Conservation (phyloP, 2,113 vertebrate species). For the Gymnocephalus cernua region DNA sequence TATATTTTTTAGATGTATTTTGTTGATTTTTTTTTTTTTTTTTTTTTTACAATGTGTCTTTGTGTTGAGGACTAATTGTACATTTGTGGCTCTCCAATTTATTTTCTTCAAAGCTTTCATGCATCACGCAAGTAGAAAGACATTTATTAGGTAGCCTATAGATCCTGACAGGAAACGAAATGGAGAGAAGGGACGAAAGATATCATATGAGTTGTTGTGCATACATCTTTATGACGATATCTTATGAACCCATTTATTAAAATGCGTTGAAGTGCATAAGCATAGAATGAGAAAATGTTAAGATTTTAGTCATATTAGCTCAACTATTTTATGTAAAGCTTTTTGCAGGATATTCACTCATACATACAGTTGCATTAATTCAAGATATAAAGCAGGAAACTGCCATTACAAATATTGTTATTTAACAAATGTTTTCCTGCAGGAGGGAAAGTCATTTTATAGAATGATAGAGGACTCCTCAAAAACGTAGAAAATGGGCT, state of each 20-base stretch:
- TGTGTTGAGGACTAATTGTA: neutral
- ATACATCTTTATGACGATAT: too few species aligned
- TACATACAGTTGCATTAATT: neutral
- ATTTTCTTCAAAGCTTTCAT: neutral
- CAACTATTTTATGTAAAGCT: neutral
- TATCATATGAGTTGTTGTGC: too few species aligned
- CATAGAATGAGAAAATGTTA: neutral
- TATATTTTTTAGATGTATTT: neutral
- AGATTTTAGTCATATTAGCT: neutral
- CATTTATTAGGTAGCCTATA: neutral
- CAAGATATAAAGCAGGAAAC: neutral
- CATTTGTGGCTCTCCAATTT: neutral
- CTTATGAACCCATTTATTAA: too few species aligned
- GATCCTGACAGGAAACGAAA: neutral
- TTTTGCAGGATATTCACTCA: neutral
- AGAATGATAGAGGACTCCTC: neutral
- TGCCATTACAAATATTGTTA: neutral
- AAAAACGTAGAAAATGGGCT: neutral
- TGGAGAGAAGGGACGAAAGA: neutral
- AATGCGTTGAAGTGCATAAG: too few species aligned
- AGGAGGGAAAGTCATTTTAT: neutral
- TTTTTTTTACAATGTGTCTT: neutral
- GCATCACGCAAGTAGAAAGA: neutral
- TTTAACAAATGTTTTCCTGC: neutral
- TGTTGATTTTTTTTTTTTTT: too few species aligned